These are phyloP conservation scores for Labrus mixtus DNA, from an alignment of 2,113 vertebrate genomes.

Conservation along the genomic window DNA sequence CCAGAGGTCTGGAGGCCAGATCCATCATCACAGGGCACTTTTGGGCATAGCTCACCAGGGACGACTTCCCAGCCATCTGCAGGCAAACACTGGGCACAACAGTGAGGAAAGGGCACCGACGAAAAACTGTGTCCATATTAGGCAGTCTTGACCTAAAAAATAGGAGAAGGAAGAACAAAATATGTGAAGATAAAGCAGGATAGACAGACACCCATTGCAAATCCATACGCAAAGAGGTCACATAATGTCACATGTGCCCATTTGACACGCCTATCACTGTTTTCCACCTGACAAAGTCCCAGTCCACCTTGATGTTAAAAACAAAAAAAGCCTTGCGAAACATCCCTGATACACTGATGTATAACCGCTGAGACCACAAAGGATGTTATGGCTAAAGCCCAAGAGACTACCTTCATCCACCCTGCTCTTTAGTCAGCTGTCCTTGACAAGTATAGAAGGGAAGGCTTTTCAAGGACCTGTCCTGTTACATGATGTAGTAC, in stretches of 20 bases:
- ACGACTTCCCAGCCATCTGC: slow-evolving; percentile 87
- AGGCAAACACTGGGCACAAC: slow-evolving; percentile 87
- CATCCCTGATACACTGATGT: slow-evolving; percentile 39
- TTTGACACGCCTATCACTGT: too few relatives aligned
- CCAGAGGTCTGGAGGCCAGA: slow-evolving; percentile 77
- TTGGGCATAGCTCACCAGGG: slow-evolving; percentile 87
- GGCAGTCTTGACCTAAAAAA: slow-evolving; percentile 23
- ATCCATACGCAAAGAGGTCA: too few relatives aligned
- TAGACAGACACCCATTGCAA: too few relatives aligned
- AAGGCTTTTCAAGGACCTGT: slow-evolving; percentile 44
- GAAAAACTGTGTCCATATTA: slow-evolving; percentile 88
- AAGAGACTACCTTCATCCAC: slow-evolving; percentile 15
- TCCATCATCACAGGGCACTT: slow-evolving; percentile 94
- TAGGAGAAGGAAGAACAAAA: not conserved
- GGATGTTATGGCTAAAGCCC: slow-evolving; percentile 14
- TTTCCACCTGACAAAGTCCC: slow-evolving; percentile 61
- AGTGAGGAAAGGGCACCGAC: slow-evolving; percentile 91
- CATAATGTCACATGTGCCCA: too few relatives aligned
- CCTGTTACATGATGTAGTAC: not conserved
- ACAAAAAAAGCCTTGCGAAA: slow-evolving; percentile 54
- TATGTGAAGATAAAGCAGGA: not conserved
- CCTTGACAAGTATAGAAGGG: slow-evolving; percentile 54
- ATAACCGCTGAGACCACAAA: slow-evolving; percentile 3
- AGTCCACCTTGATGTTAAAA: slow-evolving; percentile 49
- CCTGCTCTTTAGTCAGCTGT: slow-evolving; percentile 60